Conservation (phyloP, 2,888 invertebrate species). For the Leptinotarsa haldemani region DNA sequence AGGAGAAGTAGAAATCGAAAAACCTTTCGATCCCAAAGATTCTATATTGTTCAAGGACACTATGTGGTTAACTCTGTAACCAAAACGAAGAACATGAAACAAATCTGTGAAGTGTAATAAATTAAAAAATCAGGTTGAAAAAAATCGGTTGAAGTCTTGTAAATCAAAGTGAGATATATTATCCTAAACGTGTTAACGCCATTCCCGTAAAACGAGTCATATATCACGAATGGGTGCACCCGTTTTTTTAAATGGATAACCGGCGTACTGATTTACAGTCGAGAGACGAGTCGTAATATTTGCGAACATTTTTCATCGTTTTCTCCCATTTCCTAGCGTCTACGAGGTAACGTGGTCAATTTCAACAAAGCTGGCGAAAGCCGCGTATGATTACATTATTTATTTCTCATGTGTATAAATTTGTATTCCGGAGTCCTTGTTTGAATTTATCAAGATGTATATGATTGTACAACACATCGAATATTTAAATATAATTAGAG, state of each 20-base stretch:
- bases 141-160: background rate
- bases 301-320: slow-evolving; percentile 28
- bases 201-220: slow-evolving; percentile 9
- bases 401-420: background rate
- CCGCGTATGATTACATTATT: background rate
- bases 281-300: slow-evolving; percentile 22
- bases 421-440: too few relatives aligned
- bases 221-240: slow-evolving; percentile 12
- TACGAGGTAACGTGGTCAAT: slow-evolving; percentile 15
- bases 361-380: background rate
- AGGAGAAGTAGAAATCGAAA: too few relatives aligned
- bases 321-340: slow-evolving; percentile 15
- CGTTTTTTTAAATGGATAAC: slow-evolving; percentile 22
- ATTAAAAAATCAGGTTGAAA: background rate
- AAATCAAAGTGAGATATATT: slow-evolving; percentile 2
- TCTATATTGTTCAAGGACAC: too few relatives aligned
- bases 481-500: too few relatives aligned
- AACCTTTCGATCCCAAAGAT: too few relatives aligned
- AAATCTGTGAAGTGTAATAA: too few relatives aligned
- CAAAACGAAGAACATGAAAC: too few relatives aligned
- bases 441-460: too few relatives aligned
- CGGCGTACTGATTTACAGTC: slow-evolving; percentile 22
- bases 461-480: too few relatives aligned
- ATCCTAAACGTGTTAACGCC: background rate
- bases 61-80: too few relatives aligned